phyloP scores from a whole-genome alignment of 2,797 vertebrate species.

The Macrochelys suwanniensis region DNA sequence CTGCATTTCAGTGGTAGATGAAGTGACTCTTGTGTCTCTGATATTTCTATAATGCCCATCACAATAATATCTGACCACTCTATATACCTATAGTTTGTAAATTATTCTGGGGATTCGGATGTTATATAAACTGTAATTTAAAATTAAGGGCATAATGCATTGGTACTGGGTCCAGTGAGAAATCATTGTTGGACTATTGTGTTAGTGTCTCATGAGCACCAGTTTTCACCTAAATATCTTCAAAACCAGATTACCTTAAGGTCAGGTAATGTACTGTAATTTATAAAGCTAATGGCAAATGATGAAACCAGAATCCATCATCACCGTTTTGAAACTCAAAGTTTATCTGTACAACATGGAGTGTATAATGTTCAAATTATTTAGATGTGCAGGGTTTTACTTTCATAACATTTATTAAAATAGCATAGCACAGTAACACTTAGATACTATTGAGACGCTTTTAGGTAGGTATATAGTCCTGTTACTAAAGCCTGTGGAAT shows the following conservation, averaged over 20 bases:
- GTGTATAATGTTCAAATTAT: background rate
- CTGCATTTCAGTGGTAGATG: background rate
- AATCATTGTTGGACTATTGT: background rate
- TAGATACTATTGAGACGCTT: background rate
- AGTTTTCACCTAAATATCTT: background rate
- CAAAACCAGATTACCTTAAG: background rate
- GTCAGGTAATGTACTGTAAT: background rate
- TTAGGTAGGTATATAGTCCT: background rate
- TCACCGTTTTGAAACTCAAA: background rate
- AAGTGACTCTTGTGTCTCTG: background rate
- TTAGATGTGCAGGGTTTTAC: background rate
- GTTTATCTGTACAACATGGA: background rate
- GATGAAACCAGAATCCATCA: background rate
- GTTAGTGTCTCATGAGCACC: background rate
- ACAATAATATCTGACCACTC: background rate
- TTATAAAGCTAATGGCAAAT: background rate
- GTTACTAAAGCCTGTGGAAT: background rate
- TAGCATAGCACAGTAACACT: background rate
- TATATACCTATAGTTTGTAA: background rate
- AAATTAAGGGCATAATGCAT: background rate
- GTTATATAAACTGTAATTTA: background rate
- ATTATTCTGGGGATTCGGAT: background rate
- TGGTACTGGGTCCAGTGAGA: background rate
- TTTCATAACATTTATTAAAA: background rate
- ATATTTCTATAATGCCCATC: background rate